phyloP scores from a whole-genome alignment of 2,797 vertebrate species.

The Stomatorhinus walkeri region DNA sequence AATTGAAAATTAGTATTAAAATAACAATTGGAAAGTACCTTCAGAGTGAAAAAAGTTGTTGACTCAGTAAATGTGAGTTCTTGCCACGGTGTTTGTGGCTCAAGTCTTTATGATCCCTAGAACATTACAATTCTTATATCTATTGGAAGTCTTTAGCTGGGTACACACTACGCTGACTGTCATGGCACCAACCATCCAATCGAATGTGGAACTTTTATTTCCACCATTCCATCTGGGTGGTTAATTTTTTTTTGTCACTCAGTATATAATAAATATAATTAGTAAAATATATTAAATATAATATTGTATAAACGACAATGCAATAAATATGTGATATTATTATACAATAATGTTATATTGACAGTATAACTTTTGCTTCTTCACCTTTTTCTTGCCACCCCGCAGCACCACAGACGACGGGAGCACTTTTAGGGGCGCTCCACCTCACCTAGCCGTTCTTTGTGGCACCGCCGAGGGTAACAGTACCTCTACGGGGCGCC shows the following conservation, averaged over 20 bases:
- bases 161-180: neutral
- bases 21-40: neutral
- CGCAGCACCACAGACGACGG: neutral
- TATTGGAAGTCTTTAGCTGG: neutral
- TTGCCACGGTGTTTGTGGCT: neutral
- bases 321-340: neutral
- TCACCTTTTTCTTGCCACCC: neutral
- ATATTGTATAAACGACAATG: neutral
- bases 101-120: neutral
- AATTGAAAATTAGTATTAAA: neutral
- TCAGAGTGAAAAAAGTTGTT: neutral
- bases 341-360: neutral
- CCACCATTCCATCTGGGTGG: neutral
- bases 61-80: neutral
- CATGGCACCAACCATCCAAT: neutral
- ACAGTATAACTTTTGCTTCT: neutral
- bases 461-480: neutral
- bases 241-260: neutral
- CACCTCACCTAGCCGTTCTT: neutral
- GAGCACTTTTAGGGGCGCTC: neutral
- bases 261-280: neutral
- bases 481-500: neutral
- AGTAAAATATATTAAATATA: neutral
- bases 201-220: neutral
- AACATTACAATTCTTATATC: neutral